phyloP scores from a whole-genome alignment of 2,797 vertebrate species.

The Falco concolor region DNA sequence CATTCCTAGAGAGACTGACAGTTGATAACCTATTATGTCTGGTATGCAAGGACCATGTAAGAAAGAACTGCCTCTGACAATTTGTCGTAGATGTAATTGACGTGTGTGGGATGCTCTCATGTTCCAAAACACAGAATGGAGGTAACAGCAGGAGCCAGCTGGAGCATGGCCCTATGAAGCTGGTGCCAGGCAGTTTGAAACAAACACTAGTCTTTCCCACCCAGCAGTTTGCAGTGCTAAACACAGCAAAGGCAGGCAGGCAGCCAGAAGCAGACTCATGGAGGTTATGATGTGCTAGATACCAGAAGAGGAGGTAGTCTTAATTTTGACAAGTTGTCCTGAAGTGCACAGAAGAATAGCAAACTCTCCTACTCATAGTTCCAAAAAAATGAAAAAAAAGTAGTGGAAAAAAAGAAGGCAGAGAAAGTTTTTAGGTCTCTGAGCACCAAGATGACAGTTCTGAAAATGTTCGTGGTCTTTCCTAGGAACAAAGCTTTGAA shows the following conservation, averaged over 20 bases:
- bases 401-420: neutral
- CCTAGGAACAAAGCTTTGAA: neutral
- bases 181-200: slow-evolving; percentile 24
- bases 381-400: neutral
- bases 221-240: neutral
- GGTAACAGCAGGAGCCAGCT: slow-evolving; percentile 7
- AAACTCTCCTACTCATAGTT: neutral
- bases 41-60: neutral
- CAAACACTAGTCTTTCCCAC: neutral
- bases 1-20: neutral
- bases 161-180: neutral
- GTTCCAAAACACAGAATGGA: neutral
- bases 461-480: neutral
- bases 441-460: neutral
- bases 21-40: neutral
- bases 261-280: neutral
- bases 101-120: neutral
- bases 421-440: neutral
- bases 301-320: neutral
- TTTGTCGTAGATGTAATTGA: neutral
- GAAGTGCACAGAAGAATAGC: neutral
- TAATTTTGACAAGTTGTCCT: neutral
- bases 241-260: neutral
- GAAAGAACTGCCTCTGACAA: neutral
- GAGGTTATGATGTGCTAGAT: neutral